A percentile compares a stretch with the other conserved stretches of the same genome.
phyloP scores from a whole-genome alignment of 2,888 invertebrate genomes.

The Nomada fucata region DNA sequence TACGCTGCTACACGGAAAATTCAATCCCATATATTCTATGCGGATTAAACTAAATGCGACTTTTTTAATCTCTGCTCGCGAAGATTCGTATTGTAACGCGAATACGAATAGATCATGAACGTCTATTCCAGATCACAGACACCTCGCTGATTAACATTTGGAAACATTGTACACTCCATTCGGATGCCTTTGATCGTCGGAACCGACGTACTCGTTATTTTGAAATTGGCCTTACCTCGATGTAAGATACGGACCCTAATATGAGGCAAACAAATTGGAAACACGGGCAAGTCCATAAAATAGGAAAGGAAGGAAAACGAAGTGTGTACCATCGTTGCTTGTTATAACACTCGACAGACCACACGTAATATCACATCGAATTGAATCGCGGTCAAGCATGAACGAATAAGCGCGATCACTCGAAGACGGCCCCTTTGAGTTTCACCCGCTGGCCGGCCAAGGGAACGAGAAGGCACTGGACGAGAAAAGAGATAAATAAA shows the following conservation, averaged over 20 bases:
- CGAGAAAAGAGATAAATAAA: not conserved
- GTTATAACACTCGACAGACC: constrained; percentile 12
- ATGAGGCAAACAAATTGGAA: constrained; percentile 14
- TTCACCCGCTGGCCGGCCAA: constrained; percentile 2
- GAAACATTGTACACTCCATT: not conserved
- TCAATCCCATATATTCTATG: not conserved
- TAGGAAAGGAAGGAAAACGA: not conserved
- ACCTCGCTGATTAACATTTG: not conserved
- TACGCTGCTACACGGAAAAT: not conserved
- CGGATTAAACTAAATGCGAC: not conserved
- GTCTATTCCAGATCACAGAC: not conserved
- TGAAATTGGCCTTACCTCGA: constrained; percentile 22
- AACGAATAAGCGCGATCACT: constrained; percentile 9
- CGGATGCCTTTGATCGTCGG: constrained; percentile 8
- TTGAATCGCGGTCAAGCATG: constrained; percentile 29
- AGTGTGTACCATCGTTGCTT: not conserved
- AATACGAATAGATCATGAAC: not conserved
- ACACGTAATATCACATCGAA: constrained; percentile 9
- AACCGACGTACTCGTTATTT: constrained; percentile 11
- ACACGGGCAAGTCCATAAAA: constrained; percentile 9
- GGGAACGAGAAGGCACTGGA: not conserved
- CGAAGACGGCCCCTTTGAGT: constrained; percentile 4
- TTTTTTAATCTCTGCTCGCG: not conserved
- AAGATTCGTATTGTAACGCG: not conserved
- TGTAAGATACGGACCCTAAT: not conserved